Base-by-base conservation (phyloP, 2,113 vertebrate genomes). In the Amphiprion percula region DNA sequence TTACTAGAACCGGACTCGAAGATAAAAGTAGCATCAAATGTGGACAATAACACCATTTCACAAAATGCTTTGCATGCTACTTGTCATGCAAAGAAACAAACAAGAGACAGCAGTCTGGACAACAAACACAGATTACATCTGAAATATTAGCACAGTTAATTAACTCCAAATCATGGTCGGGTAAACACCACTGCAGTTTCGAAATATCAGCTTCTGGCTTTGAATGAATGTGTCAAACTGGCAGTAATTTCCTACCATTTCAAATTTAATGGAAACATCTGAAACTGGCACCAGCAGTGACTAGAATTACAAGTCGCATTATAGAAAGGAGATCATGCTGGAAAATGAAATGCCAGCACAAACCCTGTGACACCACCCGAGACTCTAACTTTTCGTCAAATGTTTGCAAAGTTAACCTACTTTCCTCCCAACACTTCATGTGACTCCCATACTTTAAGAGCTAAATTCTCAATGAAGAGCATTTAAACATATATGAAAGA, bases 91-190 rank as follows among this genome's bases (percentile, higher is more conserved):
- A 59, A 78, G 39, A 78, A 73, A 82, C 67, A 83, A 84, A 67
- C 5, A 72, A 37, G 39, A 49, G 74, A 83, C 64, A 68, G 85
- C 73, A 55, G 69, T 49, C 55, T 82, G 88, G 87, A 90, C 87
- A 80, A 74, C 78, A 63, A 79, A 82, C 77, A 62, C 59, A 83
- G 88, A 92, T 91, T 87, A 73, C 61, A 87, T 90, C 66, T 65
- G 79, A 88, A 91, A 88, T 84, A 90, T 90, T 82, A 82, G 77
- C 84, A 58, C 71, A 88, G 83, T 82, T 89, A 90, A 94, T 92
- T 92, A 89, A 88, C 65, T 91, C 68, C 39, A 55, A 87, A 89
- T 85, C 66, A 74, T 44, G 67, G 76, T 16, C 0, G 68, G 66
- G 86, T 91, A 91, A 90, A 90, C 82, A 87, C 63, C 41, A 7